These are phyloP conservation scores for Eutrigla gurnardus DNA, from an alignment of 2,797 vertebrate genomes.

Conservation along the genomic window DNA sequence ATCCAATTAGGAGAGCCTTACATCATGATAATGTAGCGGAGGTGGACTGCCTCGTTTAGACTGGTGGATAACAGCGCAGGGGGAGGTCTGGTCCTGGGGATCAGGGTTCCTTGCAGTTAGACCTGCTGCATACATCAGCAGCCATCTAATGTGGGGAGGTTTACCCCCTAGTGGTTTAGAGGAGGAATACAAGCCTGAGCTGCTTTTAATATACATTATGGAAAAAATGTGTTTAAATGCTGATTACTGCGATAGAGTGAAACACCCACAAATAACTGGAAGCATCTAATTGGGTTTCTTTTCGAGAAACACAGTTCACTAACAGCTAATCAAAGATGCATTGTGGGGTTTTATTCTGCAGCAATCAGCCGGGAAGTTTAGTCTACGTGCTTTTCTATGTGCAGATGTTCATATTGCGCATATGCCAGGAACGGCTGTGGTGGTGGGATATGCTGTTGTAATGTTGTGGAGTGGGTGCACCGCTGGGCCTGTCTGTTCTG, in stretches of 20 bases:
- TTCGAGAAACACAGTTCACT: constrained; percentile 24
- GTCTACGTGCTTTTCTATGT: constrained; percentile 6
- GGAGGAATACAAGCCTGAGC: constrained; percentile 53
- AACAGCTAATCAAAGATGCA: constrained; percentile 8
- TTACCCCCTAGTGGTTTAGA: constrained; percentile 83
- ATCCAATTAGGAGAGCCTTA: constrained; percentile 80
- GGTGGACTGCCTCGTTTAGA: constrained; percentile 78
- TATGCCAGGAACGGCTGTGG: constrained; percentile 40
- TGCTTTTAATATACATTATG: constrained; percentile 56
- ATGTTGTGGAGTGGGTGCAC: constrained; percentile 62
- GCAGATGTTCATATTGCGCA: constrained; percentile 59
- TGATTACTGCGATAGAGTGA: constrained; percentile 44
- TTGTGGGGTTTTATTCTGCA: constrained; percentile 32
- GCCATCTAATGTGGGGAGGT: constrained; percentile 71
- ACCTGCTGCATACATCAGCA: constrained; percentile 75
- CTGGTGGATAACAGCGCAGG: constrained; percentile 71
- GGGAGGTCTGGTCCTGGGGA: constrained; percentile 75
- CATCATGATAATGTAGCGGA: constrained; percentile 79
- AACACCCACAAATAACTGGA: constrained; percentile 26
- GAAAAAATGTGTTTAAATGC: constrained; percentile 38
- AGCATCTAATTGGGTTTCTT: constrained; percentile 9
- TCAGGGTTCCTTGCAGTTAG: constrained; percentile 73
- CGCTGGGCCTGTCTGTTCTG: constrained; percentile 77
- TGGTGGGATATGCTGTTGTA: constrained; percentile 52
- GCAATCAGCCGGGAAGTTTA: constrained; percentile 30